Evolutionary conservation across 1,140 invertebrate species (phyloP).

Genomic region (Eulimnadia texana): DNA sequence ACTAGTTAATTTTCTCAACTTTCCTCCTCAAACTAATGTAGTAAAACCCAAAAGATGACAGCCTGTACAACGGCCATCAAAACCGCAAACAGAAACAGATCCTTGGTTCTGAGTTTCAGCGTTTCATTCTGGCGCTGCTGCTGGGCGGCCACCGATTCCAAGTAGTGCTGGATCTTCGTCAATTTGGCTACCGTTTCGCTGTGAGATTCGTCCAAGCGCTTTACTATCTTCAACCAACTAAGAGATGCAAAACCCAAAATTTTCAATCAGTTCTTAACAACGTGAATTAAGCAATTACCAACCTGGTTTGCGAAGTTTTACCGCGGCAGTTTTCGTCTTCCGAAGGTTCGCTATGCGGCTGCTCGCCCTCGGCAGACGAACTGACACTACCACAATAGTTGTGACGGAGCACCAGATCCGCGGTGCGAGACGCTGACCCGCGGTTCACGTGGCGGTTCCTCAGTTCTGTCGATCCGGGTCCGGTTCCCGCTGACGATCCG

Average conservation of each 20-base stretch:
- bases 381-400: conserved; percentile 4
- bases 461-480: too few species aligned
- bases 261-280: background rate
- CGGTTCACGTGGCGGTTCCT: background rate
- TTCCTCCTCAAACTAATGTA: background rate
- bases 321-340: conserved; percentile 5
- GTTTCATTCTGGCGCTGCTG: background rate
- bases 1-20: background rate
- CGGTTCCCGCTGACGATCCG: background rate
- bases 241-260: background rate
- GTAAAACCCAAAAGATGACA: background rate
- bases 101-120: background rate
- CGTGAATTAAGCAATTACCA: background rate
- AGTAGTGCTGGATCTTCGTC: background rate
- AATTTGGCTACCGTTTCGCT: background rate
- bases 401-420: too few species aligned
- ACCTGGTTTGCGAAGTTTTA: background rate
- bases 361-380: conserved; percentile 13
- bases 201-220: background rate
- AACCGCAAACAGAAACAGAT: background rate
- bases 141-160: background rate
- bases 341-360: conserved; percentile 5
- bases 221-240: background rate
- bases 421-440: background rate
- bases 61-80: background rate